Evolutionary conservation across 2,113 vertebrate genomes (phyloP), one percentile per base, ranked within the genome.

Genomic region (Rhinoptilus africanus): DNA sequence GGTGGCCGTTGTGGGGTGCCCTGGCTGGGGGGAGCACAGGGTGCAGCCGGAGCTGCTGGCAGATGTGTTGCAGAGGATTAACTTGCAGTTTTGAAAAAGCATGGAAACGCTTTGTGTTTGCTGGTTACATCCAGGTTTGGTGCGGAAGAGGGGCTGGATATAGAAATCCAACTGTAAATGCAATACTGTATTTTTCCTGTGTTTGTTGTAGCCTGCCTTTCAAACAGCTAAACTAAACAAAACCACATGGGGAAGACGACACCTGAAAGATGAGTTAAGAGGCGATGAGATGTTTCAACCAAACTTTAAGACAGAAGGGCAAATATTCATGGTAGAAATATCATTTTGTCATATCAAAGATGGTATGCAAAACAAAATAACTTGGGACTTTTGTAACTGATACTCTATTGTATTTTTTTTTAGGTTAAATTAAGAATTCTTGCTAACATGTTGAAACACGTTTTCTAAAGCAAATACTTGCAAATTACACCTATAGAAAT

Each of bases 391-490:
- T 96, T 90, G 80, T 96, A 96, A 82, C 64, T 22, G 74, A 84
- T 83, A 26, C 20, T 85, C 68, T 96, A 13, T 81, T 87, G 64
- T 84, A 18, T 64, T 83, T 88, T 76, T 75, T 88, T 80, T 96
- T 87, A 86, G 89, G 88, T 95, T 97, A 34, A 89, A 81, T 92
- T 94, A 54, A 68, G 89, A 57, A 43, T 81, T 94, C 85, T 96
- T 85, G 79, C 82, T 73, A 72, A 95, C 43, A 45, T 20, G 75
- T 93, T 78, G 50, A 91, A 97, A 93, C 82, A 81, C 6, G 0
- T 94, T 96, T 97, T 93, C 92, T 97, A 96, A 97, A 92, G 92
- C 68, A 64, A 87, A 93, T 32, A 66, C 43, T 74, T 84, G 89
- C 86, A 92, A 92, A 94, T 89, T 39, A 30, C 43, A 64, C 95